Evolutionary conservation across 2,113 vertebrate species (phyloP), one percentile per base, ranked within the genome.

Genomic region (Oceanites oceanicus): DNA sequence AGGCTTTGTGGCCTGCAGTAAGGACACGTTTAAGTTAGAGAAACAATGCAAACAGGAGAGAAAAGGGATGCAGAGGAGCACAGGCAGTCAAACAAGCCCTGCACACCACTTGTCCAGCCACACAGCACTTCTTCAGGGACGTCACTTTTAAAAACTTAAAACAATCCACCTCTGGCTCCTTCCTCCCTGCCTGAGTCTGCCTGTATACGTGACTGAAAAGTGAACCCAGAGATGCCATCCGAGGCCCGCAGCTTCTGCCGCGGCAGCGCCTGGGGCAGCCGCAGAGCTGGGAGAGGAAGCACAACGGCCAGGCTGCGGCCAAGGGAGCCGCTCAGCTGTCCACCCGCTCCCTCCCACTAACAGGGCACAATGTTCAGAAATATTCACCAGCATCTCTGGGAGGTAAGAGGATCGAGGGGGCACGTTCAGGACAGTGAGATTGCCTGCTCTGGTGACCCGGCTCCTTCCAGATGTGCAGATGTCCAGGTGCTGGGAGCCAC

Each of bases 371-470:
- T 18, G 38, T 25, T 80, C n/a, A 26, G 25, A 53, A 68, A 55
- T 14, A 59, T 1, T 50, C 82, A 61, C 34, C 53, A 63, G 52
- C 62, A 73, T 6, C 53, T 52, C 78, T 21, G n/a, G 13, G 22
- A 68, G 38, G 13, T 9, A 44, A 76, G 52, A 63, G 44, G 53
- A 77, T 18, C 4, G 7, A 83, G 44, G 21, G 20, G 26, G 55
- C 22, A 4, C 0, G 6, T 2, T 2, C 56, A 50, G 40, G 49
- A 34, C 68, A 49, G 55, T 14, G 7, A 19, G 50, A 58, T 2
- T 70, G 47, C 27, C 73, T 40, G 67, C 58, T 66, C 45, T 70
- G 70, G 30, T 3, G 27, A 36, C 26, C 59, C 12, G 1, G 68
- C 29, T 50, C 26, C 45, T 68, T 40, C 42, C 72, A 67, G 58